These are phyloP conservation scores for Aldrovandia affinis DNA, from an alignment of 2,797 vertebrate genomes.

Conservation along the genomic window DNA sequence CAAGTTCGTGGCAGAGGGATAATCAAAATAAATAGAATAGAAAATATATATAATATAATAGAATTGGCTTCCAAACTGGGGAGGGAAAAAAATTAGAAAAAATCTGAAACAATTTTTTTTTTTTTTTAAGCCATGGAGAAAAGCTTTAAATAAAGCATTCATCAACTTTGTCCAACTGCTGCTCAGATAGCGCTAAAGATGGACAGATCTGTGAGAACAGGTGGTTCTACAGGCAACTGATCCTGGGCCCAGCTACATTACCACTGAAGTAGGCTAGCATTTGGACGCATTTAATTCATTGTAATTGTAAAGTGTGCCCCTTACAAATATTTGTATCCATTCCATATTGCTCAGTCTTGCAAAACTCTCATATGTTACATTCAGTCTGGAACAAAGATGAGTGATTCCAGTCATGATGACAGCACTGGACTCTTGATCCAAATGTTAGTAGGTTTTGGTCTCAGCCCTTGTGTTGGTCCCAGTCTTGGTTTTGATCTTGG, in stretches of 20 bases:
- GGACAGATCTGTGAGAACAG: constrained; percentile 28
- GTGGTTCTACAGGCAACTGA: background rate
- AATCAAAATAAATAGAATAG: too few species aligned
- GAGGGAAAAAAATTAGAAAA: too few species aligned
- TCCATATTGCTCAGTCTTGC: background rate
- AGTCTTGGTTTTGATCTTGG: background rate
- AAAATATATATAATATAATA: too few species aligned
- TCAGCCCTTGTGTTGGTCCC: background rate
- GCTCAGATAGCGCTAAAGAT: constrained; percentile 47
- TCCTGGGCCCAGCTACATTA: background rate
- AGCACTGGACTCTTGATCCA: background rate
- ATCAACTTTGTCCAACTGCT: constrained; percentile 67
- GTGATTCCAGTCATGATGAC: background rate
- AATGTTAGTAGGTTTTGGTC: background rate
- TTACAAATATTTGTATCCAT: background rate
- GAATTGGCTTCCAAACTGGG: too few species aligned
- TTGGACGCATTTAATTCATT: background rate
- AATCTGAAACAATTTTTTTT: too few species aligned
- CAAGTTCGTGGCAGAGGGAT: too few species aligned
- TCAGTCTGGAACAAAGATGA: background rate
- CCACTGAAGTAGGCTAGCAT: background rate
- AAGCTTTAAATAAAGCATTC: constrained; percentile 63
- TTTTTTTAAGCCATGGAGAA: too few species aligned
- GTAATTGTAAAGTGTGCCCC: background rate
- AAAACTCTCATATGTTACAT: too few species aligned